Base-by-base conservation (phyloP, 1,140 invertebrate species). In the Drosophila nebulosa region DNA sequence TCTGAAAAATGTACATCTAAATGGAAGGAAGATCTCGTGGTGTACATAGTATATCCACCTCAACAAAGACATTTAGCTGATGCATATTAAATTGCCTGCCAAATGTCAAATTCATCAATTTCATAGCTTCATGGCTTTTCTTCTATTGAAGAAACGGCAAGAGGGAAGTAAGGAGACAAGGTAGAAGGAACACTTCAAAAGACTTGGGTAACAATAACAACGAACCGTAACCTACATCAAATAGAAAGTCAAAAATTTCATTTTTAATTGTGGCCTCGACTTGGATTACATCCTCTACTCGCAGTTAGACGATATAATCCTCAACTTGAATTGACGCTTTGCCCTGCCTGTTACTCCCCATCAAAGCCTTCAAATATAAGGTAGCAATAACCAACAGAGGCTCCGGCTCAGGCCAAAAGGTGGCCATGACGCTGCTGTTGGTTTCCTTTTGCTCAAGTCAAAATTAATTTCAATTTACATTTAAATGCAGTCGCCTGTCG, bases 401-500 rank as follows among this genome's bases (percentile, higher is more conserved):
- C 24, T 4, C 9, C 5, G 32, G 39, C 42, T 59, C 52, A 64
- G 60, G 80, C 60, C 74, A 24, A 58, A 32, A 58, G 57, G 36
- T 63, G 68, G 58, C 52, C 62, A 57, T 55, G 52, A 46, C 12
- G 52, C 26, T 30, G 26, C 26, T 55, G 26, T 55, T 30, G 46
- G 57, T 55, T 60, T 72, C 63, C 80, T 64, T 79, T 51, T 16
- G 36, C 64, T 71, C 59, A 32, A 62, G 69, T 65, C 73, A 46
- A 85, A 86, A 80, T 85, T 86, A 86, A 86, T 85, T 85, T 85
- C 81, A 85, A 85, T 85, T 85, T 86, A 80, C 80, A 85, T 85
- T 86, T 85, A 85, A 85, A 85, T 85, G 73, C 80, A 85, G 81
- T 77, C 61, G 18, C 12, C 53, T 27, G 76, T 69, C 68, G 55